These are phyloP conservation scores for Tetranychus cinnabarinus DNA, from an alignment of 1,140 invertebrate species.

Conservation along the genomic window DNA sequence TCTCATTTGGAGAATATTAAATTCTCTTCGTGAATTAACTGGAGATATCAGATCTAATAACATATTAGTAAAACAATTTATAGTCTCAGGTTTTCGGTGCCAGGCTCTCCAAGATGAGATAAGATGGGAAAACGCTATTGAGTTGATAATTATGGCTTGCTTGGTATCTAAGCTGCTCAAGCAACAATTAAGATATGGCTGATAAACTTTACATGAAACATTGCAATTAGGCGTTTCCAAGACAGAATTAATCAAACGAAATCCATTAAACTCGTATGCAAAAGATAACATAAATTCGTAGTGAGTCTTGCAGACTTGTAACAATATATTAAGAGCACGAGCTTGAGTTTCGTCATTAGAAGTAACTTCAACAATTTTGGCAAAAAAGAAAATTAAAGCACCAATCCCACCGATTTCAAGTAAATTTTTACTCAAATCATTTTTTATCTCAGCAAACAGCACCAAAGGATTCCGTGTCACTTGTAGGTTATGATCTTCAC, in stretches of 20 bases:
- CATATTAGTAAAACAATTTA: background rate
- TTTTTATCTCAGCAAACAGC: background rate
- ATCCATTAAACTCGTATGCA: background rate
- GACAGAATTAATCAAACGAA: background rate
- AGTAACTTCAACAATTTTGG: conserved; percentile 3
- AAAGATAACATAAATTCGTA: background rate
- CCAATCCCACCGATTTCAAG: conserved; percentile 4
- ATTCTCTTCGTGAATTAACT: background rate
- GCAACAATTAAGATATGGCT: background rate
- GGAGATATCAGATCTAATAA: background rate
- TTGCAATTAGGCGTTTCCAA: background rate
- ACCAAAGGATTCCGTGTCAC: background rate
- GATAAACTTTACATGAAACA: background rate
- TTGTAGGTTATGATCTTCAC: background rate
- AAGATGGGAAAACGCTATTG: background rate
- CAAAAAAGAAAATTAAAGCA: conserved; percentile 5
- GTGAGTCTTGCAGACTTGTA: background rate
- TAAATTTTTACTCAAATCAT: background rate
- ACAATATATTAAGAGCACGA: conserved; percentile 1
- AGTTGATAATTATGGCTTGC: background rate
- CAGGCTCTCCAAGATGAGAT: conserved; percentile 6
- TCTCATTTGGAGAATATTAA: conserved; percentile 2
- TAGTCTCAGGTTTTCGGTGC: background rate
- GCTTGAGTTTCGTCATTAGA: background rate
- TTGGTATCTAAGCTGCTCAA: background rate